These are phyloP conservation scores for Anseranas semipalmata DNA, from an alignment of 2,113 vertebrate species.

Conservation along the genomic window DNA sequence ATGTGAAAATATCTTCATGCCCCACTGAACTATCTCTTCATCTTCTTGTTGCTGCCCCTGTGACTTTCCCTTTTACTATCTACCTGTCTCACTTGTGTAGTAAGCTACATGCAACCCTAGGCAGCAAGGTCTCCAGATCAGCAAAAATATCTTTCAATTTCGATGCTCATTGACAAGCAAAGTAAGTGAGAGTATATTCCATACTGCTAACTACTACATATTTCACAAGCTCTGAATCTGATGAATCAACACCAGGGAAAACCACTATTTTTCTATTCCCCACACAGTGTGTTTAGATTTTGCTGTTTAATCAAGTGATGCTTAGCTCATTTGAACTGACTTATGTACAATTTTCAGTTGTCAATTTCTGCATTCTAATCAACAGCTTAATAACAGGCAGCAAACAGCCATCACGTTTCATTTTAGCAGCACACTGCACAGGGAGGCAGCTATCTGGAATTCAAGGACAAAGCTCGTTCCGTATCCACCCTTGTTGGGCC, in stretches of 20 bases:
- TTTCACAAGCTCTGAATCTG: conserved; percentile 3
- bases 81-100: neutral
- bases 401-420: neutral
- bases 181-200: neutral
- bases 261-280: neutral
- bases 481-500: neutral
- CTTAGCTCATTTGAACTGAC: conserved; percentile 32
- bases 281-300: neutral
- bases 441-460: neutral
- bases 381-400: conserved; percentile 8
- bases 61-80: neutral
- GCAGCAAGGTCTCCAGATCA: neutral
- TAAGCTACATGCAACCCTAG: neutral
- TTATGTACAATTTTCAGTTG: neutral
- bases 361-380: conserved; percentile 2
- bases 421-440: neutral
- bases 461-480: conserved; percentile 37
- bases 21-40: neutral
- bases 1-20: neutral
- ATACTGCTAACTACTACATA: neutral
- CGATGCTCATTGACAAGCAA: neutral
- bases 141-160: neutral
- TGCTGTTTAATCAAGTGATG: conserved; percentile 30
- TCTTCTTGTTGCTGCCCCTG: neutral
- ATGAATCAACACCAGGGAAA: neutral